phyloP scores from a whole-genome alignment of 2,888 invertebrate species.

The Galerucella pusilla region DNA sequence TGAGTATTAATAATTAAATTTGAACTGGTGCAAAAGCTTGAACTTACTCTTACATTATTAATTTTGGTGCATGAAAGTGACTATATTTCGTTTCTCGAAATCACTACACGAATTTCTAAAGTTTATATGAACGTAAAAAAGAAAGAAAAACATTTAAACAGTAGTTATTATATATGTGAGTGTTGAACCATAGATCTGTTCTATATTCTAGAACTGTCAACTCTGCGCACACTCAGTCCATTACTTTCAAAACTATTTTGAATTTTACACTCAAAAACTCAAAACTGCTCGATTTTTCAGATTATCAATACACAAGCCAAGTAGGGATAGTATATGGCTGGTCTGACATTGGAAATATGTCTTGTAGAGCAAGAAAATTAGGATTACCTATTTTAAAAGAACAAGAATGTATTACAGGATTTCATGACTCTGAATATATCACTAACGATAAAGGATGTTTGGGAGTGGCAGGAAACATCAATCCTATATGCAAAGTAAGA shows the following conservation, averaged over 20 bases:
- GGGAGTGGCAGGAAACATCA: slow-evolving; percentile 67
- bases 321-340: slow-evolving; percentile 67
- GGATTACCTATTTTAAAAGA: slow-evolving; percentile 67
- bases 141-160: no score
- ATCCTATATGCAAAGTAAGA: slow-evolving; percentile 67
- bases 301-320: slow-evolving; percentile 66
- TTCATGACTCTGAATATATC: slow-evolving; percentile 57
- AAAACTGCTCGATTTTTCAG: slow-evolving; percentile 50
- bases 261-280: no score
- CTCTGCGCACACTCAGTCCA: no score
- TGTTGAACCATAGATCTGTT: no score
- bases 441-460: slow-evolving; percentile 69
- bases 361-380: slow-evolving; percentile 68
- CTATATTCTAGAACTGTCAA: no score
- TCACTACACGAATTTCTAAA: no score
- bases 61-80: no score
- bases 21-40: not conserved
- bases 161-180: no score
- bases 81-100: no score
- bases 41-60: no score
- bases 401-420: slow-evolving; percentile 64
- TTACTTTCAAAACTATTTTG: no score
- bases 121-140: no score
- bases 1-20: slow-evolving; percentile 49
- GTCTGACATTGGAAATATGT: slow-evolving; percentile 53